Evolutionary conservation across 2,797 vertebrate species (phyloP), one percentile per base, ranked within the genome.

Genomic region (Emydoidea blandingii): DNA sequence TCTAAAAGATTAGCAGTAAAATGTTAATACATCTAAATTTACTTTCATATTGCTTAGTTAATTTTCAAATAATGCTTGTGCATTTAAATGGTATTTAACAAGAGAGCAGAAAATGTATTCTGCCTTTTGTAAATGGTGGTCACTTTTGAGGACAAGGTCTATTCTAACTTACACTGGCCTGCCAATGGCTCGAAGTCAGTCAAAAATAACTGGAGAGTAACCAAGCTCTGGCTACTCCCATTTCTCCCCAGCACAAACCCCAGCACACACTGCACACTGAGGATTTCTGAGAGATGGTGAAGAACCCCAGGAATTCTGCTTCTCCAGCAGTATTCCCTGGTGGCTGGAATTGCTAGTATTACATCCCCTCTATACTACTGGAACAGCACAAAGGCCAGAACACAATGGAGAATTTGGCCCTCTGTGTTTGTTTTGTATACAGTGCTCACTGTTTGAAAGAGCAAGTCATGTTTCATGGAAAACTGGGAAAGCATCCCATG

Each of bases 281-380:
- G 29, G 14, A 29, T 72, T 16, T 8, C 47, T 80, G 21, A 12
- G 14, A 83, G 9, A 27, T 49, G 37, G 44, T 29, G 1, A 21
- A 80, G 54, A 54, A 8, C 31, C 37, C 78, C 50, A 41, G 2
- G 5, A 57, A 68, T 18, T 19, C 65, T 2, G 65, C 53, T 44
- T 19, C 41, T 27, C 41, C 56, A 19, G 5, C 23, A 57, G 25
- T 11, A 8, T 49, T 54, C 25, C 34, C 29, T 29, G 29, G 41
- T 1, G 0, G 53, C 21, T 1, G 0, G 41, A 1, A 3, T 8
- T 56, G 54, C 34, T 37, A 23, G 8, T 8, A n/a, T 21, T 5
- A 47, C 16, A 57, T n/a, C 54, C 12, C 2, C 34, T 44, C 62
- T 25, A 29, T 79, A 50, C 29, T 65, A 14, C 37, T 0, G 0